Evolutionary conservation across 2,797 vertebrate species (phyloP).

Genomic region (Carapus acus): DNA sequence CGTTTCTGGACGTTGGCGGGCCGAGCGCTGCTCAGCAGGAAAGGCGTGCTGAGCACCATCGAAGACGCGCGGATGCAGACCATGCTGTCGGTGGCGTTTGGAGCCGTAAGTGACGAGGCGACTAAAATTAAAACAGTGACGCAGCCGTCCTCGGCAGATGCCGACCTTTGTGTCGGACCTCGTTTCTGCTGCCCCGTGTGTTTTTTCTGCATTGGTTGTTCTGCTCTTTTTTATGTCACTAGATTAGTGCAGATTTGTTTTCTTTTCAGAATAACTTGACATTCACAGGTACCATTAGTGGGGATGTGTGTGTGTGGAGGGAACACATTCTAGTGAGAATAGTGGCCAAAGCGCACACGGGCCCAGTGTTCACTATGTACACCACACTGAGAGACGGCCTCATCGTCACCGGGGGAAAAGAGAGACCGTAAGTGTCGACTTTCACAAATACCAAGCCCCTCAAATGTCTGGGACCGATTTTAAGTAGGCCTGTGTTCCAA

Average conservation of each 20-base stretch:
- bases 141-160: constrained; percentile 6
- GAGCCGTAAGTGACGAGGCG: constrained; percentile 83
- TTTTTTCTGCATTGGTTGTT: constrained; percentile 64
- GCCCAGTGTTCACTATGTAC: constrained; percentile 98
- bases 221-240: constrained; percentile 76
- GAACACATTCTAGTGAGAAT: constrained; percentile 92
- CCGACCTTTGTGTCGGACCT: background rate
- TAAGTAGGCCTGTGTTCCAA: no score
- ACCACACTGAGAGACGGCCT: constrained; percentile 94
- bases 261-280: constrained; percentile 99
- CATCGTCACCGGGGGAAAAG: constrained; percentile 97
- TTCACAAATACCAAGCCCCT: no score
- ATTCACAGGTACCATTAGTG: constrained; percentile 99
- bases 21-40: constrained; percentile 89
- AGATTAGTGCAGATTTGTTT: constrained; percentile 84
- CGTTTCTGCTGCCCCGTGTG: constrained; percentile 35
- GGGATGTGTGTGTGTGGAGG: constrained; percentile 99
- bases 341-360: constrained; percentile 96
- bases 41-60: constrained; percentile 89
- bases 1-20: constrained; percentile 96
- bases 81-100: constrained; percentile 96
- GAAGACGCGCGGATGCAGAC: constrained; percentile 95
- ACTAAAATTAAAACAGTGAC: background rate
- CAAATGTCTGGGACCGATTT: no score
- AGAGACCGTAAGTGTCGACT: constrained; percentile 85